Percentiles rank a stretch among this genome's conserved stretches.
phyloP scores from a whole-genome alignment of 2,797 vertebrate genomes.

The Microchirus variegatus region DNA sequence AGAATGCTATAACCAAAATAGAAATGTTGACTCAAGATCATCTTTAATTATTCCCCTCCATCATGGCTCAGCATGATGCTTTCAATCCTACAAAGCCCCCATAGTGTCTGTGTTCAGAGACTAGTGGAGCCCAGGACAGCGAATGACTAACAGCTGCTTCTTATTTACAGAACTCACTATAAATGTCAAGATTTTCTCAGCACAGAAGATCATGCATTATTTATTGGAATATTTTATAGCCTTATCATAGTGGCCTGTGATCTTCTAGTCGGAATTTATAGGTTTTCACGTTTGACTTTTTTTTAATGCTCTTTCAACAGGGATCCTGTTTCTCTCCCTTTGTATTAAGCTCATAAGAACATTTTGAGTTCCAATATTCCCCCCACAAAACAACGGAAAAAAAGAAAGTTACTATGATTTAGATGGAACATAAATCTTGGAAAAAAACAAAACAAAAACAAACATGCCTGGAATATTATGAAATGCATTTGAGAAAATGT shows the following conservation, averaged over 20 bases:
- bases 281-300: slow-evolving; percentile 37
- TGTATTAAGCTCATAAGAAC: no score
- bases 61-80: slow-evolving; percentile 24
- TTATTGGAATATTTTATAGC: slow-evolving; percentile 36
- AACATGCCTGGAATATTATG: no score
- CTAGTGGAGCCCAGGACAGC: slow-evolving; percentile 27
- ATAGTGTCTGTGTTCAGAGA: slow-evolving; percentile 40
- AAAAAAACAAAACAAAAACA: no score
- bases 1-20: slow-evolving; percentile 34
- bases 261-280: slow-evolving; percentile 53
- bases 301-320: slow-evolving; percentile 35
- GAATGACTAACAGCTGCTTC: slow-evolving; percentile 50
- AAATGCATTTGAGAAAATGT: no score
- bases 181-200: slow-evolving; percentile 38
- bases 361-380: no score
- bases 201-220: slow-evolving; percentile 55
- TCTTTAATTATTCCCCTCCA: slow-evolving; percentile 31
- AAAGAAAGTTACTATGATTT: no score
- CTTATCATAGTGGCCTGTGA: slow-evolving; percentile 34
- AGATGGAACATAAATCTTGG: no score
- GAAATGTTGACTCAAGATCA: slow-evolving; percentile 47
- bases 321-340: not conserved
- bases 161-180: slow-evolving; percentile 51
- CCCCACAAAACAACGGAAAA: no score
- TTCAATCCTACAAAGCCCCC: slow-evolving; percentile 48